Evolutionary conservation across 2,888 invertebrate genomes (phyloP), one percentile per base, ranked within the genome.

Genomic region (Acanthacorydalis orientalis): DNA sequence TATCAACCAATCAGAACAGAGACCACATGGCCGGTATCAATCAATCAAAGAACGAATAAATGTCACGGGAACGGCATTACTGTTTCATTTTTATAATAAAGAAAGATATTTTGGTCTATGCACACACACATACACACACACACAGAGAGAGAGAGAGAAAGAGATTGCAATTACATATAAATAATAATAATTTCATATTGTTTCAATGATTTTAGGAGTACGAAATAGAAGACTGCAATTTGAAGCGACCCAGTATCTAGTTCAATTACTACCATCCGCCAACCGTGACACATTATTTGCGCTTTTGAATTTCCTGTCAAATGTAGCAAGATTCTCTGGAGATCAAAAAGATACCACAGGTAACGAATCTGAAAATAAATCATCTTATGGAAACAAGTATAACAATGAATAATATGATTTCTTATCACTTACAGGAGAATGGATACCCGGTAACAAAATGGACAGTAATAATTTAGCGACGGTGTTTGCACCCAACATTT

Each of bases 401-500:
- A 23, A 23, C 2, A 23, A 42, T 23, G 3, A 14, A 4, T 12
- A 14, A 42, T 42, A 42, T 42, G 7, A 12, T 15, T 10, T n/a
- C 32, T 47, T 33, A 48, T 43, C 31, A 48, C 54, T 53, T 52
- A 38, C 49, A 72, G 82, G 74, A 15, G 74, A 77, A 54, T 63
- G 67, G 58, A 52, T 79, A 43, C 64, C 77, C 11, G 93, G 93
- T 1, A 93, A 93, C 68, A 90, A 87, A 70, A 95, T 95, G 95
- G 89, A 92, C 64, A 80, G 86, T 41, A 83, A 80, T 46, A 95
- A 93, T 64, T 68, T 95, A 52, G 93, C 95, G 0, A 93, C 91
- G 1, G 77, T 95, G 37, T 90, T 95, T 64, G 93, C 93, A 2
- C 95, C 95, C 0, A 95, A 92, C 59, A 85, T 95, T 57, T 74